Base-by-base conservation (phyloP, 2,888 invertebrate genomes). In the Coelopa pilipes region DNA sequence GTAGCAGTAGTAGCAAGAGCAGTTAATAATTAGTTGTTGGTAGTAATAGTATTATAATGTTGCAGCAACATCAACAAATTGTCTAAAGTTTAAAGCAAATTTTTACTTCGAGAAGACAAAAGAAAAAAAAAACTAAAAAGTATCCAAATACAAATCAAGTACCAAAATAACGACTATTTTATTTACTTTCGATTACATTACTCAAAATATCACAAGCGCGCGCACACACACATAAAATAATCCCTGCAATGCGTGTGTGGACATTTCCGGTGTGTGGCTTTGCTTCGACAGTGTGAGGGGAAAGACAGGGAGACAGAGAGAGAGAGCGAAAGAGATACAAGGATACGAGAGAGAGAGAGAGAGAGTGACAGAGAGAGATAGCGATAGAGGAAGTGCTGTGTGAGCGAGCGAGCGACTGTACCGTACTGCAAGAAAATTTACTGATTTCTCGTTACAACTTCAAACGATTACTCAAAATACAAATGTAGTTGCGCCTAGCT, bases 1-100 rank as follows among this genome's bases (percentile, higher is more conserved):
- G n/a, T n/a, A n/a, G n/a, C n/a, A n/a, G n/a, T n/a, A n/a, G n/a
- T n/a, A n/a, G n/a, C n/a, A n/a, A n/a, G n/a, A n/a, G n/a, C n/a
- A n/a, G n/a, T n/a, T n/a, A n/a, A n/a, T n/a, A n/a, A n/a, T n/a
- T 34, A 34, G 7, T 34, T 34, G 34, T 34, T 4, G 7, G 34
- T 7, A 34, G 7, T 34, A 34, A 34, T 34, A 7, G 34, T 34
- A 4, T 34, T 2, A 4, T 34, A 34, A 67, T 74, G 77, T 76
- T 76, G 78, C 76, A 79, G 78, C 78, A 79, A 78, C 79, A 79
- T 76, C 78, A 79, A 79, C 78, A 75, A 75, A 74, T 75, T 75
- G 74, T 72, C 75, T 68, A 73, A 62, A 45, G 53, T 60, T 72
- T 46, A 70, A 59, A 70, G 55, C 66, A 1, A 68, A 63, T 47